These are phyloP conservation scores for Anastatus disparis DNA, from an alignment of 1,140 invertebrate species.

Conservation along the genomic window DNA sequence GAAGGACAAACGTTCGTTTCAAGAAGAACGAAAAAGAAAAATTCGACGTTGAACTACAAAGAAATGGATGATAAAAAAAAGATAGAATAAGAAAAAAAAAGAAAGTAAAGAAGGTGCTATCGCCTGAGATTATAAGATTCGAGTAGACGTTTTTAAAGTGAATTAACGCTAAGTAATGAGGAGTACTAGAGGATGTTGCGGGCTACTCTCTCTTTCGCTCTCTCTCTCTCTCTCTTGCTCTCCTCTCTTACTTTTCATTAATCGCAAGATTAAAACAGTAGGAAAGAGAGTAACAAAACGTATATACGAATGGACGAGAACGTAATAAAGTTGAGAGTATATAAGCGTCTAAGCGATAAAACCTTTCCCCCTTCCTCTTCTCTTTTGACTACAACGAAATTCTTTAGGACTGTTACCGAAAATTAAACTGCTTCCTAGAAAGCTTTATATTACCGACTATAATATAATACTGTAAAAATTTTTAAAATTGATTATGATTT, in stretches of 20 bases:
- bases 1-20: no score
- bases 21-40: constrained; percentile 23
- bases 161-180: constrained; percentile 43
- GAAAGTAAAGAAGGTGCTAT: no score
- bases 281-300: background rate
- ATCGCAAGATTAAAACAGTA: constrained; percentile 34
- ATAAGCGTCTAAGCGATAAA: constrained; percentile 33
- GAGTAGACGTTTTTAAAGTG: constrained; percentile 37
- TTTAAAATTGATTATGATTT: constrained; percentile 24
- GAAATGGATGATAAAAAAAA: no score
- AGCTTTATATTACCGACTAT: no score
- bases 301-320: background rate
- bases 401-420: constrained; percentile 29
- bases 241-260: constrained; percentile 38
- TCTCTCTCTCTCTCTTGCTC: no score
- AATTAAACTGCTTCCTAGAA: constrained; percentile 24
- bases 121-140: constrained; percentile 25
- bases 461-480: no score
- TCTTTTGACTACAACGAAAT: no score
- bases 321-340: constrained; percentile 35
- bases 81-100: no score
- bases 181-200: constrained; percentile 23
- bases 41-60: constrained; percentile 12
- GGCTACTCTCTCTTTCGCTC: no score
- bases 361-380: no score